These are phyloP conservation scores for Drosophila heteroneura DNA, from an alignment of 2,888 invertebrate genomes.

Conservation along the genomic window DNA sequence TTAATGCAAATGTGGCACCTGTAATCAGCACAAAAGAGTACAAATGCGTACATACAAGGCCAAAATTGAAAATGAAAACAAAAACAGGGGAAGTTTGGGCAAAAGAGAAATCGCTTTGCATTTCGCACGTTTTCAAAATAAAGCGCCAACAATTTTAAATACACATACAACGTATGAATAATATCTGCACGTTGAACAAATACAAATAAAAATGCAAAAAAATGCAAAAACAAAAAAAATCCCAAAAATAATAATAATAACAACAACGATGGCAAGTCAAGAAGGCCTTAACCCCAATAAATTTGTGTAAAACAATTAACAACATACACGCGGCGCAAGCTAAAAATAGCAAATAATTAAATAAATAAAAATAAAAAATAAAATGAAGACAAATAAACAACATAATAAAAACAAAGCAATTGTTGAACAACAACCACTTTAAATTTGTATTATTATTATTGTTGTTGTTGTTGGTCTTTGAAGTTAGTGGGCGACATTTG, in stretches of 20 bases:
- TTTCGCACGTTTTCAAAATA: conserved; percentile 60
- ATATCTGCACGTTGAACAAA: conserved; percentile 41
- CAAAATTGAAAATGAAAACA: conserved; percentile 15
- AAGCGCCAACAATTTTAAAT: conserved; percentile 23
- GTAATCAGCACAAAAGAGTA: neutral
- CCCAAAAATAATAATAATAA: conserved; percentile 20
- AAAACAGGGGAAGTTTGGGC: conserved; percentile 17
- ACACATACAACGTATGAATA: conserved; percentile 3
- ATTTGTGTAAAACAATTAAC: conserved; percentile 70
- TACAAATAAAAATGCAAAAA: conserved; percentile 47
- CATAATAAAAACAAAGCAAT: conserved; percentile 2
- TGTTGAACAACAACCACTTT: neutral
- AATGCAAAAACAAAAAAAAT: neutral
- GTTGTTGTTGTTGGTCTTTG: conserved; percentile 7
- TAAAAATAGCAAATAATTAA: conserved; percentile 38
- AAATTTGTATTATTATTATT: neutral
- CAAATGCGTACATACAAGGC: neutral
- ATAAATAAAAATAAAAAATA: neutral
- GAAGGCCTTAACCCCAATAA: conserved; percentile 76
- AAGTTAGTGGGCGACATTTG: conserved; percentile 1
- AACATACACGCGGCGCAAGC: conserved; percentile 44
- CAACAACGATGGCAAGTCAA: conserved; percentile 47
- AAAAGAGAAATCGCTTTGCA: conserved; percentile 65
- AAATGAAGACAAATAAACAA: conserved; percentile 6
- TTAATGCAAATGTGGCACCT: neutral